Conservation (phyloP, 92 coral and sea anemone species). For the Pocillopora meandrina region DNA sequence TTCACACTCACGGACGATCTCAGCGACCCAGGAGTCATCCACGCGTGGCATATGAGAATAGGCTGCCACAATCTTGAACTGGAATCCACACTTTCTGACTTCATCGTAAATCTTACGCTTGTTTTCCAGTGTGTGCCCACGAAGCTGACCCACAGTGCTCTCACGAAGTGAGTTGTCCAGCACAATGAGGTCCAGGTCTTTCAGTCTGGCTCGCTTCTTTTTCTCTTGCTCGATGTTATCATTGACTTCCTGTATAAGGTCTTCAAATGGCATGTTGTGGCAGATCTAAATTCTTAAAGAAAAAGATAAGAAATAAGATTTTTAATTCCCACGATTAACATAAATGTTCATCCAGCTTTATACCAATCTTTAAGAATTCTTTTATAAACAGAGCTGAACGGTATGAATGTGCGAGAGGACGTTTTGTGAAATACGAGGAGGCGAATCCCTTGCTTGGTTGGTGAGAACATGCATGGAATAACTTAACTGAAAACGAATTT, state of each 20-base stretch:
- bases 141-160: neutral
- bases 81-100: conserved; percentile 53
- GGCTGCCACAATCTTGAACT: conserved; percentile 62
- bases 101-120: conserved; percentile 60
- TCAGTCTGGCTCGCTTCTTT: conserved; percentile 13
- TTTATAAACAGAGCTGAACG: too few relatives aligned
- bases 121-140: conserved; percentile 59
- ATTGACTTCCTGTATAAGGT: neutral
- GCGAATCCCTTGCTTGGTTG: too few relatives aligned
- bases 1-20: conserved; percentile 36
- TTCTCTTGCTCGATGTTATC: neutral
- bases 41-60: conserved; percentile 69
- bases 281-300: conserved; percentile 20
- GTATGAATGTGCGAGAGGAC: too few relatives aligned
- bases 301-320: too few relatives aligned
- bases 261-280: neutral
- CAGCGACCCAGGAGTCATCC: conserved; percentile 30
- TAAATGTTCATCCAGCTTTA: too few relatives aligned
- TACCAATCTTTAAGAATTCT: too few relatives aligned
- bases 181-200: conserved; percentile 28
- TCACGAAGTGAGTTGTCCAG: conserved; percentile 46
- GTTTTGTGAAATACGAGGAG: too few relatives aligned
- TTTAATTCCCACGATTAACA: too few relatives aligned
- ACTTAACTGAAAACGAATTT: too few relatives aligned
- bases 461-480: too few relatives aligned